These are phyloP conservation scores for Pholis gunnellus DNA, from an alignment of 2,113 vertebrate genomes.

Conservation along the genomic window DNA sequence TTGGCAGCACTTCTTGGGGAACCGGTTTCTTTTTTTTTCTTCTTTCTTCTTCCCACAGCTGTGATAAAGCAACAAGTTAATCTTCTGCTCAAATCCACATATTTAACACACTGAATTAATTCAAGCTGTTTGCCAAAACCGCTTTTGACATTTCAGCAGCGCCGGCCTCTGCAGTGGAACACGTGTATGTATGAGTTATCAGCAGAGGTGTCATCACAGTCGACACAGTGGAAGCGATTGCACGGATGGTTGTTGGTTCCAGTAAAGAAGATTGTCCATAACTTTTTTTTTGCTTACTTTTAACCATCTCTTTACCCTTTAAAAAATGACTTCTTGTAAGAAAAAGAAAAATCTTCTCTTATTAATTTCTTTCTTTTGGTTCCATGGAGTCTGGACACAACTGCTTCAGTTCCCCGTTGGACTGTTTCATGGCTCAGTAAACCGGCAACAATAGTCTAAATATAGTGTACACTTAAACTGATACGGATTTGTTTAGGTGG, in stretches of 20 bases:
- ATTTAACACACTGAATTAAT: constrained; percentile 10
- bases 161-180: background rate
- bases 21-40: background rate
- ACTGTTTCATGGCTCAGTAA: no score
- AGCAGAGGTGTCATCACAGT: background rate
- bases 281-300: background rate
- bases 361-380: no score
- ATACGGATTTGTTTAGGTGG: no score
- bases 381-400: no score
- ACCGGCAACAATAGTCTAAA: no score
- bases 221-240: background rate
- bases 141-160: background rate
- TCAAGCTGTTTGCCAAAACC: constrained; percentile 8
- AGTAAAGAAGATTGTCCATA: background rate
- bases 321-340: no score
- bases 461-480: no score
- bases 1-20: background rate
- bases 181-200: background rate
- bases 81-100: constrained; percentile 21
- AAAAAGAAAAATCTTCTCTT: no score
- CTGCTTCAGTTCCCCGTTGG: no score
- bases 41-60: background rate
- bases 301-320: no score
- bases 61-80: constrained; percentile 22
- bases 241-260: background rate